phyloP scores from a whole-genome alignment of 2,888 invertebrate species.

The Phengaris alcon region DNA sequence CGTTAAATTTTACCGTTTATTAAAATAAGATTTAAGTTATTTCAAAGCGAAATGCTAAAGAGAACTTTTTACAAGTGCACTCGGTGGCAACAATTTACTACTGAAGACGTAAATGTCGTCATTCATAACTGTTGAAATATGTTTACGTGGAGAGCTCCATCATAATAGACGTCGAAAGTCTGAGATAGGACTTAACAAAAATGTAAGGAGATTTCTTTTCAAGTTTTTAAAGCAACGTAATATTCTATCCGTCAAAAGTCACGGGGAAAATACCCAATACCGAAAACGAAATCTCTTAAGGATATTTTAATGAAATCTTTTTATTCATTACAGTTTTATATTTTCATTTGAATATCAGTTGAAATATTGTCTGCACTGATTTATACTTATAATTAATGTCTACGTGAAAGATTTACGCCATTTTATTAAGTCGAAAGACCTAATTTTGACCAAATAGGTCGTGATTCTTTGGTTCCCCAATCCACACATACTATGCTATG shows the following conservation, averaged over 20 bases:
- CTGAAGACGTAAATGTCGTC: slow-evolving; percentile 1
- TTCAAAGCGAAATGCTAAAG: neutral
- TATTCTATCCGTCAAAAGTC: slow-evolving; percentile 13
- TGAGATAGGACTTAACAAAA: neutral
- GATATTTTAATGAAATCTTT: slow-evolving; percentile 17
- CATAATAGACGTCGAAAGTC: slow-evolving; percentile 9
- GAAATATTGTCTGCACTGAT: neutral
- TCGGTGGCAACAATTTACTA: slow-evolving; percentile 1
- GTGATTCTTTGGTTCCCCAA: neutral
- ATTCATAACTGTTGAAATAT: slow-evolving; percentile 13
- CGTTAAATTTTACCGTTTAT: neutral
- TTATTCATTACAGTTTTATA: slow-evolving; percentile 18
- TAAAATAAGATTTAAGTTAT: slow-evolving; percentile 1
- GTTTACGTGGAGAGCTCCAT: neutral
- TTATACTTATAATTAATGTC: slow-evolving; percentile 4
- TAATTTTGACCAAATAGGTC: neutral
- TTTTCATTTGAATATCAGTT: slow-evolving; percentile 4
- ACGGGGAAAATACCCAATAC: neutral
- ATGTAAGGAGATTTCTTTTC: slow-evolving; percentile 2
- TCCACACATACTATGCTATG: neutral
- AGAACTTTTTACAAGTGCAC: slow-evolving; percentile 11
- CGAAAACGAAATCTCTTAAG: neutral
- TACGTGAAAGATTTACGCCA: neutral
- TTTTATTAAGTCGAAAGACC: neutral
- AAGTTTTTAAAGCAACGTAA: slow-evolving; percentile 4